Base-by-base conservation (phyloP, 2,797 vertebrate species). In the Discoglossus pictus region DNA sequence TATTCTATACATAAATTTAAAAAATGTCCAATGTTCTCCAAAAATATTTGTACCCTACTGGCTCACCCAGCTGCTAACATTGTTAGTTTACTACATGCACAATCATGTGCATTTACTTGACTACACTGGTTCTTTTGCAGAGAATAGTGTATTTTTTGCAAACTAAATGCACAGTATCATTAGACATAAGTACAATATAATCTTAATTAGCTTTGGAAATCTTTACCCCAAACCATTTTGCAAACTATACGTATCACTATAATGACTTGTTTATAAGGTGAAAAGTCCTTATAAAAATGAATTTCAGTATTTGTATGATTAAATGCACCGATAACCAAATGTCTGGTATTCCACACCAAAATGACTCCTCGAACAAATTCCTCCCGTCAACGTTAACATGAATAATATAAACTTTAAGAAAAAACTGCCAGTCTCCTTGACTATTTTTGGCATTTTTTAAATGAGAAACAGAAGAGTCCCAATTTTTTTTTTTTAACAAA, bases 341-440 rank as follows among this genome's bases (percentile, higher is more conserved):
- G 18, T 20, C 18, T 23, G 31, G 16, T 12, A 25, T n/a, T 15
- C 58, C 9, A 11, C 6, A 11, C 23, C 7, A 6, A 9, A 27
- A 25, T 38, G 54, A 16, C 63, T 47, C 31, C 3, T 11, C 31
- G 27, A 35, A 13, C 18, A 39, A 44, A 63, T 40, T 27, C 31
- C 43, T 10, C 27, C 35, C 27, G 36, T 65, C 42, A 18, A 21
- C 11, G 27, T 52, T 12, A 54, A 47, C 66, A 48, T 34, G 40
- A 27, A 34, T 27, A 47, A 48, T 21, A 47, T 48, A 31, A 31
- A 54, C 18, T 18, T 24, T 4, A 25, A 25, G 21, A n/a, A 39
- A 27, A 34, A 55, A 35, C 59, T 70, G 67, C 67, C 67, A 70
- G 50, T 70, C 67, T 70, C 25, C 13, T 34, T 55, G 31, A 56